Conservation (phyloP, 2,797 vertebrate genomes). For the Coluber constrictor region DNA sequence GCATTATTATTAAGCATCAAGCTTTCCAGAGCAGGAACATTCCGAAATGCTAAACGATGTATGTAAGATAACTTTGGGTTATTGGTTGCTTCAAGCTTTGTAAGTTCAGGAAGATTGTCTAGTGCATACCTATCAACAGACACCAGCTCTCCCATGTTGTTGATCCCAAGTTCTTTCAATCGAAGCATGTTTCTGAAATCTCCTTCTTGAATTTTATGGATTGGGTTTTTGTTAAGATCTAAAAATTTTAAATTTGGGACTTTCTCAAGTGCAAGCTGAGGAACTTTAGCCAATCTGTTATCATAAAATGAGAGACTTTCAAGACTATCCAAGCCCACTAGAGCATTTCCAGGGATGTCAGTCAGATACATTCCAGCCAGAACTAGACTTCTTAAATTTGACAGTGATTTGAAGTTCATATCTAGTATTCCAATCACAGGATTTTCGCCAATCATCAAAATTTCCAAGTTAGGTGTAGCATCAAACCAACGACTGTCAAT, state of each 20-base stretch:
- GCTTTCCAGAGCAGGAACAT: constrained; percentile 92
- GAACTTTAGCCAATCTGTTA: constrained; percentile 87
- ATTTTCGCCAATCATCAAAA: constrained; percentile 98
- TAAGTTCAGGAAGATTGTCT: constrained; percentile 95
- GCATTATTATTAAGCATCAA: constrained; percentile 97
- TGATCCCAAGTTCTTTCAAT: constrained; percentile 93
- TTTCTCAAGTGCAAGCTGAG: constrained; percentile 90
- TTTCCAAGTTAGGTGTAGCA: constrained; percentile 92
- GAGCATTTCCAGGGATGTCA: constrained; percentile 89
- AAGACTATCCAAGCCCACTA: constrained; percentile 92
- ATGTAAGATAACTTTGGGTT: constrained; percentile 94
- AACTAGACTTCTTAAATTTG: constrained; percentile 89
- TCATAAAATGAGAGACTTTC: constrained; percentile 96
- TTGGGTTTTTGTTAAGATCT: constrained; percentile 96
- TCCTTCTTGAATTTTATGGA: constrained; percentile 92
- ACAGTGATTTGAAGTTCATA: constrained; percentile 92
- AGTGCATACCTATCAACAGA: constrained; percentile 88
- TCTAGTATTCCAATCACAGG: constrained; percentile 91
- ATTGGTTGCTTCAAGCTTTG: constrained; percentile 95
- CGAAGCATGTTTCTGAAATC: constrained; percentile 95
- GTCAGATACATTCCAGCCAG: constrained; percentile 95
- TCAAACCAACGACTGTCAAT: constrained; percentile 96
- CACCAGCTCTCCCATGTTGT: constrained; percentile 94
- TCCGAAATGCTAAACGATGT: constrained; percentile 86
- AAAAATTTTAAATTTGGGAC: constrained; percentile 94